A percentile compares a stretch with the other conserved stretches of the same genome.
Conservation (phyloP, 2,888 invertebrate genomes). For the Parnassius smintheus region DNA sequence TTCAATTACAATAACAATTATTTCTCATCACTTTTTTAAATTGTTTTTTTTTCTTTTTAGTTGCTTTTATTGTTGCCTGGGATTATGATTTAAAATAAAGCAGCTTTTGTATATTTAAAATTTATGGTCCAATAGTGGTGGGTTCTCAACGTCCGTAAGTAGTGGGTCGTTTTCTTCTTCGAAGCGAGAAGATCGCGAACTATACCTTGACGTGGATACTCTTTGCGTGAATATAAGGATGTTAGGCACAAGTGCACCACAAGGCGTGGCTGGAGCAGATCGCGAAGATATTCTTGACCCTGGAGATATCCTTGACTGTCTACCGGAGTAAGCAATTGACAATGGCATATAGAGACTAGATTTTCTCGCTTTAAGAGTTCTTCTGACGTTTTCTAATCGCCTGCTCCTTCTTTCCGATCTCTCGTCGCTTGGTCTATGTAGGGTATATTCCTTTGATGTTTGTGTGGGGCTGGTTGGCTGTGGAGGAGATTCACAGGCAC, state of each 20-base stretch:
- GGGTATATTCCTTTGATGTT: conserved; percentile 86
- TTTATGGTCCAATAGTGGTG: conserved; percentile 58
- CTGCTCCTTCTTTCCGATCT: conserved; percentile 58
- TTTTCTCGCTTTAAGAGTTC: conserved; percentile 71
- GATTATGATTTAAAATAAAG: conserved; percentile 27
- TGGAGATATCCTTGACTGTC: conserved; percentile 61
- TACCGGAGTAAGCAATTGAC: conserved; percentile 58
- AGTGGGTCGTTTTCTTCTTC: conserved; percentile 84
- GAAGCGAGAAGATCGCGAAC: conserved; percentile 67
- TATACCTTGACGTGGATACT: conserved; percentile 72
- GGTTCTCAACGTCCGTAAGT: conserved; percentile 70
- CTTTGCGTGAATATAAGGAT: conserved; percentile 82
- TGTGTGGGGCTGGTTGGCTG: conserved; percentile 91
- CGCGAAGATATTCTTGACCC: conserved; percentile 84
- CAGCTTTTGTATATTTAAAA: conserved; percentile 48
- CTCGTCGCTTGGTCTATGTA: conserved; percentile 82
- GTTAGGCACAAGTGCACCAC: conserved; percentile 85
- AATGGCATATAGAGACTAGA: conserved; percentile 87
- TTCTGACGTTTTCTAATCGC: conserved; percentile 59
- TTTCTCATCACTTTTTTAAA: conserved; percentile 26
- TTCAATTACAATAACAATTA: conserved; percentile 32
- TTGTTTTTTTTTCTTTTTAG: too few relatives aligned
- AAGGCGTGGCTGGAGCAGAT: conserved; percentile 91
- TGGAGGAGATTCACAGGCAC: conserved; percentile 84
- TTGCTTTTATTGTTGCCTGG: conserved; percentile 27